A percentile compares a stretch with the other conserved stretches of the same genome.
phyloP scores from a whole-genome alignment of 2,797 vertebrate genomes.

The Falco biarmicus region DNA sequence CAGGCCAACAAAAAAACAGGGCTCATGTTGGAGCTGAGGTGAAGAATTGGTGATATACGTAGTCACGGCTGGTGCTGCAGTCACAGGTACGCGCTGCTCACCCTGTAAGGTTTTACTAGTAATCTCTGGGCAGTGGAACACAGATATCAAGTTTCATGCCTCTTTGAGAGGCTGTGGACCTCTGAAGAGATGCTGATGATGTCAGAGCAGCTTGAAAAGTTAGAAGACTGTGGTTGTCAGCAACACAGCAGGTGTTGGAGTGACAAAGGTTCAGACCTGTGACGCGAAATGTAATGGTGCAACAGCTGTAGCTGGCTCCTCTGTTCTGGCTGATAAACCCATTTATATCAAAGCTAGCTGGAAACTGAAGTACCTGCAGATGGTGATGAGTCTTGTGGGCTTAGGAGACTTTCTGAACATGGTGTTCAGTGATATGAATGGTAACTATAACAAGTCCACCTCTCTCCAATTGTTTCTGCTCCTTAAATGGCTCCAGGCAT shows the following conservation, averaged over 20 bases:
- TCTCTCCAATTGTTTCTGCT: constrained; percentile 23
- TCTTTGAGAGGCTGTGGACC: constrained; percentile 22
- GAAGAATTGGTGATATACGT: background rate
- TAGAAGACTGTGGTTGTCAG: constrained; percentile 49
- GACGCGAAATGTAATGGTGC: background rate
- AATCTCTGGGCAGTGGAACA: background rate
- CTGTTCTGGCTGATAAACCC: background rate
- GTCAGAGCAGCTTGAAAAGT: constrained; percentile 65
- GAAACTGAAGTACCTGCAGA: constrained; percentile 2
- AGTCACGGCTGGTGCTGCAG: background rate
- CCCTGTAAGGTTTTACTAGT: background rate
- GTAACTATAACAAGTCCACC: background rate
- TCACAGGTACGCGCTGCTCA: background rate
- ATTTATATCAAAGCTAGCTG: background rate
- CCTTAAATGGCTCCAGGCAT: constrained; percentile 34
- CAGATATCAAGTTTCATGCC: constrained; percentile 44
- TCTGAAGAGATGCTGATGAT: constrained; percentile 29
- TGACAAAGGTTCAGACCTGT: constrained; percentile 34
- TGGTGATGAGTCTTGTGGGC: background rate
- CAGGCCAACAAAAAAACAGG: background rate
- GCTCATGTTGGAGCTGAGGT: background rate
- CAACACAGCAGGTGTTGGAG: constrained; percentile 58
- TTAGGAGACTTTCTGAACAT: background rate
- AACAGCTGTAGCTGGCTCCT: background rate
- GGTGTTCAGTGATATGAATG: background rate